Percentiles rank a stretch among this genome's conserved stretches.
Conservation (phyloP, 2,888 invertebrate species). For the Nomada goodeniana region DNA sequence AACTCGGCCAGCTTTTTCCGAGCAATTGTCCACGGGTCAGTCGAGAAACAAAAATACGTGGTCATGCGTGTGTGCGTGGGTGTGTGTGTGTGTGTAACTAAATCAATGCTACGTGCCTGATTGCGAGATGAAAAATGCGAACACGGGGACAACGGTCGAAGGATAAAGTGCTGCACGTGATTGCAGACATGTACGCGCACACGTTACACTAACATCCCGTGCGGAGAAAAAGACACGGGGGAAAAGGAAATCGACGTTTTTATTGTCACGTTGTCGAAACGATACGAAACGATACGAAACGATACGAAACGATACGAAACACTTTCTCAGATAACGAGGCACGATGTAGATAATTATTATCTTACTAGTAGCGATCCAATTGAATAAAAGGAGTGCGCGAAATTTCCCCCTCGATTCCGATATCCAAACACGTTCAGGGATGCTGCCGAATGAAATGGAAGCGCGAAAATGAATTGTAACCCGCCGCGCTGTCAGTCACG, state of each 20-base stretch:
- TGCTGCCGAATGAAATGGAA: not conserved
- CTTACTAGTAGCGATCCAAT: too few species aligned
- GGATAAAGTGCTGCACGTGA: slow-evolving; percentile 8
- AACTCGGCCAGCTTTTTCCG: not conserved
- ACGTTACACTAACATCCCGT: not conserved
- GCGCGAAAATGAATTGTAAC: not conserved
- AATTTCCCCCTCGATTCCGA: too few species aligned
- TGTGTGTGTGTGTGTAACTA: too few species aligned
- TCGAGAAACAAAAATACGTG: not conserved
- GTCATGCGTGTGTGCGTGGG: too few species aligned
- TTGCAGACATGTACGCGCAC: not conserved
- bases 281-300: not conserved
- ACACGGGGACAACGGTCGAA: not conserved
- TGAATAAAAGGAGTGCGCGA: too few species aligned
- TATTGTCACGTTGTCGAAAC: not conserved
- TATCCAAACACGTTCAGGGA: too few species aligned
- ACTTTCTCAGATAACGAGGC: not conserved
- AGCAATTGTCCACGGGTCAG: not conserved
- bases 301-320: not conserved
- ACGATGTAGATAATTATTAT: not conserved
- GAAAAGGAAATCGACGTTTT: not conserved
- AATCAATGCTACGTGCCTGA: not conserved
- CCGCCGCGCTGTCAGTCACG: too few species aligned
- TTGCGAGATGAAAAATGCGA: not conserved
- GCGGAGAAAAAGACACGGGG: not conserved